These are phyloP conservation scores for Chunga burmeisteri DNA, from an alignment of 2,113 vertebrate species.

Conservation along the genomic window DNA sequence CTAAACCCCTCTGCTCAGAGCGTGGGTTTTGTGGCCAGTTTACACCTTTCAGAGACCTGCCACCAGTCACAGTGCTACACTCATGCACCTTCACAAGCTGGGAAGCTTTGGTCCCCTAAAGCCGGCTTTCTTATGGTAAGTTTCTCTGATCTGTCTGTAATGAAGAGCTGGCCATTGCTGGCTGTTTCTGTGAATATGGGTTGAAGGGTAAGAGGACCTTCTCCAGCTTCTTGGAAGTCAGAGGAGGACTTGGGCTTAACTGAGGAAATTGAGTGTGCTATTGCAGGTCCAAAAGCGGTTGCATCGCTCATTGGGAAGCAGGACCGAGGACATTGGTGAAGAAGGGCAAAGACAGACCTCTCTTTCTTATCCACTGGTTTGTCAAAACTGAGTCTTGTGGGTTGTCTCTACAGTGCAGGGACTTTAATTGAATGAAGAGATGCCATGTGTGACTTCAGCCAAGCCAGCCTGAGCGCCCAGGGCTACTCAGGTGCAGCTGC, in stretches of 20 bases:
- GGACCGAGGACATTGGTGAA: background rate
- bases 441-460: background rate
- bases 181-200: background rate
- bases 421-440: background rate
- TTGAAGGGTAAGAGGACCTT: background rate
- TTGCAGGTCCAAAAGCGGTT: background rate
- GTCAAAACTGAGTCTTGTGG: background rate
- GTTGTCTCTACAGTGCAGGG: background rate
- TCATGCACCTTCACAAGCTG: background rate
- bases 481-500: background rate
- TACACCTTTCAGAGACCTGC: background rate
- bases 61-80: background rate
- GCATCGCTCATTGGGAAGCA: background rate
- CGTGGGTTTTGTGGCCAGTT: background rate
- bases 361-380: background rate
- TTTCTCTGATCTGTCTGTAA: background rate
- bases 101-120: background rate
- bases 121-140: background rate
- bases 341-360: background rate
- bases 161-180: background rate
- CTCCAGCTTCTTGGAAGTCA: background rate
- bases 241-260: background rate
- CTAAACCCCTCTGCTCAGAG: background rate
- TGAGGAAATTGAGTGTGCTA: background rate
- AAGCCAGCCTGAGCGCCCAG: background rate